Percentiles rank a stretch among this genome's conserved stretches.
Conservation (phyloP, 2,113 vertebrate genomes). For the Urocitellus parryii region DNA sequence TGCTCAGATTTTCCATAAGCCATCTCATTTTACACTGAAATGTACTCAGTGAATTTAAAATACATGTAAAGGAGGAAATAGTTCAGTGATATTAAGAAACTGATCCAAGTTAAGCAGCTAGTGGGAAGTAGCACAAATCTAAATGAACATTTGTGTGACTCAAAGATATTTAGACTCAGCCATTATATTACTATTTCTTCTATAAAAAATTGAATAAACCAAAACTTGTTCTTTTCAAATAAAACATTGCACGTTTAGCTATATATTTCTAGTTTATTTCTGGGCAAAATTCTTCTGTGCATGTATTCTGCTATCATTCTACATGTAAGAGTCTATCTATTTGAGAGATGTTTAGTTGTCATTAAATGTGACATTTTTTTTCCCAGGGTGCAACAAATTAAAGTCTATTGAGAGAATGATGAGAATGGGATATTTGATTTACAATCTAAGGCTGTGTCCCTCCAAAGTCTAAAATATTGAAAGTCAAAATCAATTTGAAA, state of each 20-base stretch:
- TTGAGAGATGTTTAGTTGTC: neutral
- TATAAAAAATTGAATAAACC: neutral
- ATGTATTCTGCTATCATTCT: neutral
- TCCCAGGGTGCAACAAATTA: neutral
- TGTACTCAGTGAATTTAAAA: neutral
- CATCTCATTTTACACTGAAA: neutral
- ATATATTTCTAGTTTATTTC: neutral
- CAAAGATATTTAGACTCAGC: neutral
- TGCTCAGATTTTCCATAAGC: neutral
- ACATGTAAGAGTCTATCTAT: neutral
- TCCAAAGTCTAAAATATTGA: neutral
- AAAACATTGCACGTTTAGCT: neutral
- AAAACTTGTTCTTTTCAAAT: neutral
- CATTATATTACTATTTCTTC: neutral
- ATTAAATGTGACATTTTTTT: slow-evolving; percentile 27
- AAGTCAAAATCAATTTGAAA: neutral
- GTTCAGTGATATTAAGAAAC: neutral
- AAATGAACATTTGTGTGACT: neutral
- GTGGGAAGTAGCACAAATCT: neutral
- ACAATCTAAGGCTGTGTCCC: neutral
- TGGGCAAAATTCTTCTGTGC: neutral
- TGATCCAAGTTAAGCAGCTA: neutral
- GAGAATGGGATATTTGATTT: neutral
- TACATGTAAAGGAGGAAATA: neutral
- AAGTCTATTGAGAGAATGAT: neutral